Base-by-base conservation (phyloP, 2,797 vertebrate species). In the Myiothlypis chrysogaster region DNA sequence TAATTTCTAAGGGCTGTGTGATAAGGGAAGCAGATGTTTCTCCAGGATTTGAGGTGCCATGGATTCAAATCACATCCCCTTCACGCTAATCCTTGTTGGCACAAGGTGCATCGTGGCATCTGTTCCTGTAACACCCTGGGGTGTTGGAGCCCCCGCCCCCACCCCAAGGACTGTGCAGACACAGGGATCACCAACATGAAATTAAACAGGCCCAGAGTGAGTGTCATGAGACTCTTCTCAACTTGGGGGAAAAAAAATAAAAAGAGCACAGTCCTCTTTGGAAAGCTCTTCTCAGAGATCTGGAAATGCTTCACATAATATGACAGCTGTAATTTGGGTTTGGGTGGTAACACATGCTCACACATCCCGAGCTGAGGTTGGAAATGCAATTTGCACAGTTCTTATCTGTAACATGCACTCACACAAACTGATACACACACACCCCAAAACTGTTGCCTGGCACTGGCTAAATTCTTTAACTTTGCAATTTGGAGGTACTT, bases 11-110 rank as follows among this genome's bases (percentile, higher is more conserved):
- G 68, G 76, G 77, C 47, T 68, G 28, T 70, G 16, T 57, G 91
- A 25, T 64, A 82, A 83, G 37, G 71, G 79, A 96, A 96, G 82
- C 79, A 92, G 88, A 95, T 94, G 93, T 97, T 96, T 94, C 81
- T 90, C 23, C 82, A 89, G 71, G 52, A 93, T 95, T 75, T 23
- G 77, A 94, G 79, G 71, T 94, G 85, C 82, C 80, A 10, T 81
- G 80, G 92, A 94, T 95, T 96, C 91, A 95, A 56, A 92, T 96
- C 71, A 94, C 93, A 96, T 93, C 47, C 60, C 83, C 93, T 89
- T 96, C 94, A 95, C 56, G 81, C 87, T 96, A 94, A 94, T 96
- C 91, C 84, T 95, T 90, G 85, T 35, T 93, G 92, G 94, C 87
- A 96, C 69, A 68, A 84, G 93, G 80, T 95, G 83, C 71, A 83